Base-by-base conservation (phyloP, 2,113 vertebrate species). In the Chascanopsetta lugubris region DNA sequence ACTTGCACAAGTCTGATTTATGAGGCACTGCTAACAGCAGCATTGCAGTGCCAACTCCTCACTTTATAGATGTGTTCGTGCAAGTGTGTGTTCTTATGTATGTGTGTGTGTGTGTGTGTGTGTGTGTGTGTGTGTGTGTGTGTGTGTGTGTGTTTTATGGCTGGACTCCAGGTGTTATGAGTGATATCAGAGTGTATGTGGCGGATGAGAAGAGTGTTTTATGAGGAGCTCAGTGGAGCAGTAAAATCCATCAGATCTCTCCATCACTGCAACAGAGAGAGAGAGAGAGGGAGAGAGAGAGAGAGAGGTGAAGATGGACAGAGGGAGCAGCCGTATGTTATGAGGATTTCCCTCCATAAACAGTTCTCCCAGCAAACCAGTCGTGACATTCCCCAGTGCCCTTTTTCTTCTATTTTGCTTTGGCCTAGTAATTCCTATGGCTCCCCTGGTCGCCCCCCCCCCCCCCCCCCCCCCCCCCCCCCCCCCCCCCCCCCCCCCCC, bases 121-220 rank as follows among this genome's bases (percentile, higher is more conserved):
- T 27, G 55, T 69, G 61, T 51, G 69, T 40, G 74, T 40, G 78
- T 67, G 32, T 58, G 65, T 81, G 69, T 74, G 61, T 32, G 38
- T 6, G 53, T 64, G 50, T 9, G 10, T 10, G 27, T 48, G 50
- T 42, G 46, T 59, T 74, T 86, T 76, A 74, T 90, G 88, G 80
- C 83, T 59, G 53, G 59, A 79, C 69, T 89, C 82, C 85, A 84
- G 80, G 85, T 86, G 83, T 87, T 89, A 89, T 85, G 83, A 88
- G 69, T 81, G 88, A 90, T 87, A 87, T 87, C 71, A 78, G 77
- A 70, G 72, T 75, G 76, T 79, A 70, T 72, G 84, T 75, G 79
- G 72, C 67, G 75, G 80, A 87, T 77, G 82, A 82, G 79, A 55
- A 54, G 53, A 73, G 62, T 69, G 77, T 85, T 90, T 90, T 90